Evolutionary conservation across 2,113 vertebrate species (phyloP).

Genomic region (Aldabrachelys gigantea): DNA sequence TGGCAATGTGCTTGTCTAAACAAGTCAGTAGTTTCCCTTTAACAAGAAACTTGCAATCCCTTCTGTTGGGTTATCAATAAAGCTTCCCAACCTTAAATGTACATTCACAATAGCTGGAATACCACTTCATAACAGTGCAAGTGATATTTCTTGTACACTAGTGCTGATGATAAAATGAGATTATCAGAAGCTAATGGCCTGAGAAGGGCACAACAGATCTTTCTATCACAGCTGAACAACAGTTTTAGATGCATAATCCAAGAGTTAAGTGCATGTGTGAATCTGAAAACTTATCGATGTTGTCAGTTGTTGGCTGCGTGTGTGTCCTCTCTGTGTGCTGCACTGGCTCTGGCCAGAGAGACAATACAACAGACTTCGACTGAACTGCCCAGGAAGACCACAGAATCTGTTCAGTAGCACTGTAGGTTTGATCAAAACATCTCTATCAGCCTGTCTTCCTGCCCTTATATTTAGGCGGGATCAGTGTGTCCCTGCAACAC

Average conservation of each 20-base stretch:
- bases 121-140: neutral
- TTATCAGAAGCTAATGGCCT: slow-evolving; percentile 72
- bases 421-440: too few relatives aligned
- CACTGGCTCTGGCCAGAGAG: too few relatives aligned
- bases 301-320: neutral
- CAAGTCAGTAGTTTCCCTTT: accelerated
- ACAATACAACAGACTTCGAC: too few relatives aligned
- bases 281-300: slow-evolving; percentile 23
- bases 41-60: accelerated
- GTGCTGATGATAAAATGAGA: slow-evolving; percentile 72
- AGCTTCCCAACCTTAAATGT: slow-evolving; percentile 3
- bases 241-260: slow-evolving; percentile 54
- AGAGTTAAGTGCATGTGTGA: neutral
- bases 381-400: too few relatives aligned
- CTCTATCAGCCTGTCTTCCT: too few relatives aligned
- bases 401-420: too few relatives aligned
- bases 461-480: too few relatives aligned
- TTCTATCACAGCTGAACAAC: slow-evolving; percentile 58
- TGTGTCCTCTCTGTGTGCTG: too few relatives aligned
- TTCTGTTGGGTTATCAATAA: neutral
- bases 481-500: too few relatives aligned
- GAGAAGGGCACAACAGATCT: slow-evolving; percentile 72
- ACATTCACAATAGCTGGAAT: neutral
- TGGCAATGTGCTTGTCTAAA: neutral
- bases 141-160: slow-evolving; percentile 61